Conservation (phyloP, 2,888 invertebrate genomes). For the Drosophila paucipuncta region DNA sequence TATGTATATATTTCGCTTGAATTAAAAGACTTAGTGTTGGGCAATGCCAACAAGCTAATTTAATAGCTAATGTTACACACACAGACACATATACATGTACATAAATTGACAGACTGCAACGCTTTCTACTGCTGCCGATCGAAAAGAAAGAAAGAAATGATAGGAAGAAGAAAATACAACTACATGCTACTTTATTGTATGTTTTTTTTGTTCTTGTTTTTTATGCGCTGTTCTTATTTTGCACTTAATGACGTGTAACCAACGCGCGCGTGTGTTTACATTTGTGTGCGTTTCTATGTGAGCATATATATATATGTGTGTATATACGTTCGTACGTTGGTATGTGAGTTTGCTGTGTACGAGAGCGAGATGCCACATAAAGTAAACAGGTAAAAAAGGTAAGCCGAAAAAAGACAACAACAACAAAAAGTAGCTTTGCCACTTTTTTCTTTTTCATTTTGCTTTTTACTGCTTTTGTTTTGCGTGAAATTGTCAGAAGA, state of each 20-base stretch:
- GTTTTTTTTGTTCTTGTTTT: conserved; percentile 64
- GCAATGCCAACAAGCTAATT: conserved; percentile 18
- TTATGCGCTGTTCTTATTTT: conserved; percentile 74
- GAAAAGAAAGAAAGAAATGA: conserved; percentile 26
- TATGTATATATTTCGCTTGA: background rate
- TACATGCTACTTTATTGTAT: conserved; percentile 51
- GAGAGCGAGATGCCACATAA: conserved; percentile 56
- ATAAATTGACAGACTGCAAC: conserved; percentile 34
- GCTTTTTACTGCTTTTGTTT: conserved; percentile 48
- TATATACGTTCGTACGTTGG: conserved; percentile 31
- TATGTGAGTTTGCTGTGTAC: conserved; percentile 42
- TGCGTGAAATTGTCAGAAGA: conserved; percentile 60
- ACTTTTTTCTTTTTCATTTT: conserved; percentile 50
- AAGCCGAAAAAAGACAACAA: conserved; percentile 64
- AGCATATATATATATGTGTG: conserved; percentile 19
- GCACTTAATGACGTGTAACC: conserved; percentile 78
- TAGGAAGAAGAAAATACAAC: conserved; percentile 23
- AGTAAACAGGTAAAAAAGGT: conserved; percentile 68
- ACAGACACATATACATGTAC: conserved; percentile 2
- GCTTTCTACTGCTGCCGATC: conserved; percentile 37
- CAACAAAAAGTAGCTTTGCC: conserved; percentile 72
- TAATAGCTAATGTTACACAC: conserved; percentile 31
- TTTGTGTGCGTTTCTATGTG: conserved; percentile 48
- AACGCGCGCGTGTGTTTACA: conserved; percentile 69
- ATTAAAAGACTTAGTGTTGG: conserved; percentile 11